phyloP scores from a whole-genome alignment of 2,113 vertebrate genomes.

The Psilopsiagon aymara region DNA sequence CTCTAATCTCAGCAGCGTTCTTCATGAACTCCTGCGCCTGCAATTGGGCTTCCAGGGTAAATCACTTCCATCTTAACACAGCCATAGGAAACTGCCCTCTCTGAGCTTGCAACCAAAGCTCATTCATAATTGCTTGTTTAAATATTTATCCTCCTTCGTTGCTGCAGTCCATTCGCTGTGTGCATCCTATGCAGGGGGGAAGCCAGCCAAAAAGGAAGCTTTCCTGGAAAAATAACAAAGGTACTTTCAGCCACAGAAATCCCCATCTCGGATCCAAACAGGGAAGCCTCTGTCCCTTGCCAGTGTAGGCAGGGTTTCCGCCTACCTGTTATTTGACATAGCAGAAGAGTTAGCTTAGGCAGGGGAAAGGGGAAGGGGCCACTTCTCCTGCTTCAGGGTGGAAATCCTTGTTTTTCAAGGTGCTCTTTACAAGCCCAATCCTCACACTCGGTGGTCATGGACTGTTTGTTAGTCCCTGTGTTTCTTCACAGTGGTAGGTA shows the following conservation, averaged over 20 bases:
- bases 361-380: constrained; percentile 41
- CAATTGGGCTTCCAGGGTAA: not conserved
- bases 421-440: not conserved
- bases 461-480: not conserved
- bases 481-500: not conserved
- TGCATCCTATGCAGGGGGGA: constrained; percentile 12
- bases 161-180: not conserved
- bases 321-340: not conserved
- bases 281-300: constrained; percentile 66
- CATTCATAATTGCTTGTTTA: constrained; percentile 38
- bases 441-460: fast-evolving
- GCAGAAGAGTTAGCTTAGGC: constrained; percentile 3
- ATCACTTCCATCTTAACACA: not conserved
- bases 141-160: constrained; percentile 33
- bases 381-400: not conserved
- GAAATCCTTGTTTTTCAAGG: not conserved
- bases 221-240: constrained; percentile 66
- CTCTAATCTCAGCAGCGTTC: not conserved
- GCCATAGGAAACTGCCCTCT: not conserved
- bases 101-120: not conserved
- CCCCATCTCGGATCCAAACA: constrained; percentile 54
- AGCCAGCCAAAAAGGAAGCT: constrained; percentile 47
- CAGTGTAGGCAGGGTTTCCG: constrained; percentile 53
- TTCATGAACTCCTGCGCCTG: not conserved
- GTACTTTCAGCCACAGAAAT: constrained; percentile 68